These are phyloP conservation scores for Myopa testacea DNA, from an alignment of 2,888 invertebrate genomes.

Conservation along the genomic window DNA sequence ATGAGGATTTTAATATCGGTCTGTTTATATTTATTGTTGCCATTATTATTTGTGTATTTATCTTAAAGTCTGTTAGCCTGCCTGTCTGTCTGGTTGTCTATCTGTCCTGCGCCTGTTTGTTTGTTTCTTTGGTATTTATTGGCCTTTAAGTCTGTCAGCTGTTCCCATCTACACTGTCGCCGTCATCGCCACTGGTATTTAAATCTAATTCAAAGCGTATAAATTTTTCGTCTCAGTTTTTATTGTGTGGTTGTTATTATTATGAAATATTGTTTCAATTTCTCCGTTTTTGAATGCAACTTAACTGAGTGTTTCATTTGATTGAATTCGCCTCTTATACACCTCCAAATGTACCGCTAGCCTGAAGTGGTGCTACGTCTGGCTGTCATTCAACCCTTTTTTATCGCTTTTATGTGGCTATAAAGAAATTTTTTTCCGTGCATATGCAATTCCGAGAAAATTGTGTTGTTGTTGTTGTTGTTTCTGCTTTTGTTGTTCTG, in stretches of 20 bases:
- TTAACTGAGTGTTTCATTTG: background rate
- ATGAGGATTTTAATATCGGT: no score
- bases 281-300: background rate
- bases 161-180: background rate
- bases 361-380: background rate
- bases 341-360: background rate
- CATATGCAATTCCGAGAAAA: background rate
- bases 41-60: background rate
- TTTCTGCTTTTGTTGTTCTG: background rate
- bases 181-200: background rate
- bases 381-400: no score
- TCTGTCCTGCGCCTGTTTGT: constrained; percentile 5
- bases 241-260: no score
- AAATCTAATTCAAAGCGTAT: constrained; percentile 13
- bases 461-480: background rate
- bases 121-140: background rate
- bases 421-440: no score
- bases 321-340: background rate
- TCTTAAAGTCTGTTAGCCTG: no score
- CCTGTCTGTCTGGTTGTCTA: constrained; percentile 9
- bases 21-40: no score
- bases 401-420: no score
- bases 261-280: background rate
- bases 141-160: background rate
- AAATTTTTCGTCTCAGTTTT: background rate